Base-by-base conservation (phyloP, 2,113 vertebrate species). In the Agapornis roseicollis region DNA sequence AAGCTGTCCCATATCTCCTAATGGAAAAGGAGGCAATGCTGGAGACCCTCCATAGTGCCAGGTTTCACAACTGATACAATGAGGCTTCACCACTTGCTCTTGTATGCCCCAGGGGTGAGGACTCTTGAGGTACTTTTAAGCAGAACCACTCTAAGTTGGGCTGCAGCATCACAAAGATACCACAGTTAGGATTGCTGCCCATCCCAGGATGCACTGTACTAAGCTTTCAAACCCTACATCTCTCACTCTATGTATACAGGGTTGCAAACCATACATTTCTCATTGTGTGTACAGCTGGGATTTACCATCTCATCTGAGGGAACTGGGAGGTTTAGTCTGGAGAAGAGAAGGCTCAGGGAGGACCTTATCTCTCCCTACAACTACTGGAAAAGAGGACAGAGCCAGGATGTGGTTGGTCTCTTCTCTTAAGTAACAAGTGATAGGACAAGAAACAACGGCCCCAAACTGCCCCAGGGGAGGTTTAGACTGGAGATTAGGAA, bases 191-290 rank as follows among this genome's bases (percentile, higher is more conserved):
- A 20, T 3, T 42, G 31, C 27, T 44, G 61, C 31, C 5, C 15
- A 2, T 19, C 39, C 46, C 39, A 6, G n/a, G 27, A 37, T 4
- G 1, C 44, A 31, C 58, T 15, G 25, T 7, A 25, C 13, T 20
- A 20, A 2, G 0, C 49, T 17, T 24, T 16, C 33, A 46, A 50
- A 68, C 27, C 33, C 37, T 7, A 3, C 0, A 2, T 24, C 10
- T 42, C 31, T 24, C 39, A 11, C 33, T 25, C 53, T 19, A 31
- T n/a, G 55, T n/a, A 58, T 33, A 58, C 55, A 58, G 13, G 33
- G 20, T 15, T 23, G 55, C 33, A n/a, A 23, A 58, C 55, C 8
- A 14, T n/a, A n/a, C 33, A n/a, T 58, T 58, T 9, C 20, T 58
- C 13, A 23, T n/a, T 58, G 33, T 24, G 17, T 3, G 5, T 14